Evolutionary conservation across 2,113 vertebrate genomes (phyloP).

Genomic region (Sitta europaea): DNA sequence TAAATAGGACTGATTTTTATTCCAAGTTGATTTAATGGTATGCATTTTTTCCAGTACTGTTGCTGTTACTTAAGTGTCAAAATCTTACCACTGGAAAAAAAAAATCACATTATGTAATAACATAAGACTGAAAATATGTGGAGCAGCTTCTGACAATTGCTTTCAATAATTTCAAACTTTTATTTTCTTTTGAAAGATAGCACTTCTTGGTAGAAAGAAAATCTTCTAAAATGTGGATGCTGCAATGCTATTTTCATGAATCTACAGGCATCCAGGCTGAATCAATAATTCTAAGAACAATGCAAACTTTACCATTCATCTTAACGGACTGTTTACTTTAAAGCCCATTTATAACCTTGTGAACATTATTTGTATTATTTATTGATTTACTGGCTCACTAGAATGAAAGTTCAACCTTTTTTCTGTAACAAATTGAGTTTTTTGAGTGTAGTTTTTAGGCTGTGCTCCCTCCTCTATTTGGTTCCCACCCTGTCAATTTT

Average conservation of each 20-base stretch:
- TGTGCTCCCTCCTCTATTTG: neutral
- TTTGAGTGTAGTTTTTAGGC: neutral
- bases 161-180: neutral
- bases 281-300: constrained; percentile 20
- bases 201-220: neutral
- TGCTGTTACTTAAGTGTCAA: neutral
- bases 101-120: neutral
- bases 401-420: neutral
- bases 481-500: neutral
- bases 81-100: neutral
- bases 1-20: neutral
- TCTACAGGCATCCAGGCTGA: neutral
- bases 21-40: neutral
- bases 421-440: neutral
- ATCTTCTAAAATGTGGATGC: neutral
- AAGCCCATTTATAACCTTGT: neutral
- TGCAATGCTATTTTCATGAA: neutral
- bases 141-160: neutral
- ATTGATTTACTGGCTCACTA: constrained; percentile 7
- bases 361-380: constrained; percentile 38
- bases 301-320: neutral
- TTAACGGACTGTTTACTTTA: constrained; percentile 15
- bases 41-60: neutral
- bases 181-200: neutral
- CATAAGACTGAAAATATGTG: neutral